phyloP scores from a whole-genome alignment of 2,888 invertebrate species.

The Cistogaster globosa region DNA sequence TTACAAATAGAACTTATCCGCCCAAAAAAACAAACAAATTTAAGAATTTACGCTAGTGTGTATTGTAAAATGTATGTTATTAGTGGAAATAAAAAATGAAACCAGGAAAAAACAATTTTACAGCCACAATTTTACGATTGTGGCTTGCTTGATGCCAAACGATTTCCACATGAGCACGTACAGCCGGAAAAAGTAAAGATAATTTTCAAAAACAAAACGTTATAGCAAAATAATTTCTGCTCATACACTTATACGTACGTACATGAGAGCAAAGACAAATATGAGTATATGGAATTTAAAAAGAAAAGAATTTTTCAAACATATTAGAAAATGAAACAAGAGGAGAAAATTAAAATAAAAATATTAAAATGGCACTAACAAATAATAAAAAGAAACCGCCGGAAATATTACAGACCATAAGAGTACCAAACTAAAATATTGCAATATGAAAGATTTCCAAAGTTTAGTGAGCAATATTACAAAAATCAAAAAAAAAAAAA shows the following conservation, averaged over 20 bases:
- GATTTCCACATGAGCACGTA: slow-evolving; percentile 73
- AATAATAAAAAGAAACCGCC: slow-evolving; percentile 67
- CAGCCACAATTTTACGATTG: slow-evolving; percentile 71
- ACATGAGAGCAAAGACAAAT: not conserved
- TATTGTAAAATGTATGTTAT: slow-evolving; percentile 49
- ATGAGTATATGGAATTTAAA: slow-evolving; percentile 26
- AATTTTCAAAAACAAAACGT: slow-evolving; percentile 70
- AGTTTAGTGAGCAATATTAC: slow-evolving; percentile 32
- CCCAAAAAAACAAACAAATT: slow-evolving; percentile 12
- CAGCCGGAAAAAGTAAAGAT: slow-evolving; percentile 72
- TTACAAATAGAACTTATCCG: slow-evolving; percentile 23
- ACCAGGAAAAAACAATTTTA: slow-evolving; percentile 55
- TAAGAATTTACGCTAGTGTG: not conserved
- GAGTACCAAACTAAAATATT: slow-evolving; percentile 52
- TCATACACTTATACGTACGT: not conserved
- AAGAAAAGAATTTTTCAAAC: slow-evolving; percentile 45
- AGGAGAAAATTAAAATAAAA: slow-evolving; percentile 7
- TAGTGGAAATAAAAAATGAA: slow-evolving; percentile 32
- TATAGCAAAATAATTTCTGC: slow-evolving; percentile 58
- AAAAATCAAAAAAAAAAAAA: not conserved
- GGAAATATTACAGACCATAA: slow-evolving; percentile 71
- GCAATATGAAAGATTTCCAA: slow-evolving; percentile 60
- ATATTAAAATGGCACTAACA: slow-evolving; percentile 15
- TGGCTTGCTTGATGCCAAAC: slow-evolving; percentile 65
- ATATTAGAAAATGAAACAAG: slow-evolving; percentile 49